These are phyloP conservation scores for Dipus sagitta DNA, from an alignment of 2,797 vertebrate species.

Conservation along the genomic window DNA sequence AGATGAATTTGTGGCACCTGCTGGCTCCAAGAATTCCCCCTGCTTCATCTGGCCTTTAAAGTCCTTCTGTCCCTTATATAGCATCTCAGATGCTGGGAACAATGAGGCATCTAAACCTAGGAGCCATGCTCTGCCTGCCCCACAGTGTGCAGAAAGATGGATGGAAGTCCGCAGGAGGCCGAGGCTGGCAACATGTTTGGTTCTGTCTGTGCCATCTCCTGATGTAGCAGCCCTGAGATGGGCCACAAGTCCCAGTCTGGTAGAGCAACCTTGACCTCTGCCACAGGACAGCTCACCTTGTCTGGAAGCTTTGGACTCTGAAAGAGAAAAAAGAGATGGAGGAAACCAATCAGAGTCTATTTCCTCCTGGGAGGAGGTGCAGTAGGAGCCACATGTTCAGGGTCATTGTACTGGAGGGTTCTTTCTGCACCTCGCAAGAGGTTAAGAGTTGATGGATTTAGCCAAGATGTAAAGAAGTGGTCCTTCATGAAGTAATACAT, in stretches of 20 bases:
- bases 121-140: conserved; percentile 67
- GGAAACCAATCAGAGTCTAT: too few species aligned
- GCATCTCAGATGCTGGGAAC: neutral
- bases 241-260: neutral
- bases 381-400: too few species aligned
- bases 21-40: neutral
- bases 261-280: too few species aligned
- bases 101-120: conserved; percentile 62
- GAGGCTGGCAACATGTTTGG: conserved; percentile 45
- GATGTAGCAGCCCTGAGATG: conserved; percentile 52
- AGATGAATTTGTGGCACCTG: neutral
- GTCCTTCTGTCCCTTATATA: neutral
- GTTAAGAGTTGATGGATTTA: too few species aligned
- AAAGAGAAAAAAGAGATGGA: too few species aligned
- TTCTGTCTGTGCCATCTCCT: neutral
- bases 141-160: conserved; percentile 32
- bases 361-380: too few species aligned
- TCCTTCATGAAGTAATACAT: too few species aligned
- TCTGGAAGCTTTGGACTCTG: too few species aligned
- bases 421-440: too few species aligned
- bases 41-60: neutral
- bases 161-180: conserved; percentile 62
- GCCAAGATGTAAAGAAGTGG: too few species aligned
- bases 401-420: too few species aligned
- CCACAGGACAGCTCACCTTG: too few species aligned